Evolutionary conservation across 2,888 invertebrate genomes (phyloP), one percentile per base, ranked within the genome.

Genomic region (Prosopocoilus inquinatus): DNA sequence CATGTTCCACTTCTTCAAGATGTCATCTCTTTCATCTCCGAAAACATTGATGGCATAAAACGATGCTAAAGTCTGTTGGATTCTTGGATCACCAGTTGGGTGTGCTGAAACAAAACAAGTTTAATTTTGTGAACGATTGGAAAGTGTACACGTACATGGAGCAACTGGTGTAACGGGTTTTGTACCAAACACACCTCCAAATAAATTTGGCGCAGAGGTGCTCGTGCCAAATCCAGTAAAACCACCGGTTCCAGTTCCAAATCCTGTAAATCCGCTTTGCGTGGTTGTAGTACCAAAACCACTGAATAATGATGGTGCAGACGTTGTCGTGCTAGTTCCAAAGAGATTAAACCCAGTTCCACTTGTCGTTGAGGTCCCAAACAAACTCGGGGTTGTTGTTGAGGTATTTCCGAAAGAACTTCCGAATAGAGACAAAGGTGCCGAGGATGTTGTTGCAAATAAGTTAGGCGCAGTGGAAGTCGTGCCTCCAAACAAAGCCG

Each of bases 1-100:
- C 68, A 95, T 88, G 76, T 99, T 99, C 90, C 96, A 96, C 72
- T 92, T 91, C 2, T 94, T 94, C 32, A 99, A 82, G 28, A 95
- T 90, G 56, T 89, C 88, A 74, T 99, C 98, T 34, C 97, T 81
- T 72, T 99, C 98, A 75, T 99, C 98, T 11, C 94, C 94, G 74
- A 91, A 98, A 47, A 97, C 84, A 48, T 86, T 87, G 59, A 77
- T 75, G 1, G 73, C 70, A 50, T 75, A 76, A 47, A 76, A 71
- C 1, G 76, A 76, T 0, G 80, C 82, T 51, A 83, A 81, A n/a
- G 75, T 78, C 61, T 76, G 78, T 58, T 75, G 76, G 20, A 67
- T 69, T 55, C 70, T 72, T 11, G 58, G 3, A 36, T 62, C 61
- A 4, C 53, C 33, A 44, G 38, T 60, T 58, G 52, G 13, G 3